phyloP scores from a whole-genome alignment of 2,113 vertebrate species.

The Pomatorhinus ruficollis region DNA sequence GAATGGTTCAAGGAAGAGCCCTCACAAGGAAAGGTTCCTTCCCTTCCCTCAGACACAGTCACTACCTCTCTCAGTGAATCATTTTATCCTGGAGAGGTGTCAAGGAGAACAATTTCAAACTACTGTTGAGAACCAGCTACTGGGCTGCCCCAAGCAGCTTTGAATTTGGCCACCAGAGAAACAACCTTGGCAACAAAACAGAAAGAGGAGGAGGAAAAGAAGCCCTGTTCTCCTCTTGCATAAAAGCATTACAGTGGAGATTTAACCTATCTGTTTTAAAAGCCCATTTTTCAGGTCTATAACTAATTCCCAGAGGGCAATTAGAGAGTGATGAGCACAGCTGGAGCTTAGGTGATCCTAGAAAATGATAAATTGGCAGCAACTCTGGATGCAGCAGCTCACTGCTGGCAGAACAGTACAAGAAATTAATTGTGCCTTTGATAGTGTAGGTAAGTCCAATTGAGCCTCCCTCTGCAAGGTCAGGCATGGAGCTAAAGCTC shows the following conservation, averaged over 20 bases:
- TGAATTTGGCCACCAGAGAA: conserved; percentile 34
- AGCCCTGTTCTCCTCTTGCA: neutral
- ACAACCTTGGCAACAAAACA: neutral
- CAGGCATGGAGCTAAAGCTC: neutral
- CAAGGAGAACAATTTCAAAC: conserved; percentile 29
- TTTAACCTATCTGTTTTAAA: neutral
- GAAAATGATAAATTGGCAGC: neutral
- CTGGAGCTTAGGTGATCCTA: neutral
- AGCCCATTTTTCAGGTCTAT: conserved; percentile 25
- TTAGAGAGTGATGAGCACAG: conserved; percentile 10
- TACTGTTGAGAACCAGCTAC: conserved; percentile 25
- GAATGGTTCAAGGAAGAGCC: neutral
- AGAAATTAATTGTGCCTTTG: conserved; percentile 18
- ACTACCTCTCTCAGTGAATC: conserved; percentile 10
- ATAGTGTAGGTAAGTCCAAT: neutral
- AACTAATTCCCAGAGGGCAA: conserved; percentile 28
- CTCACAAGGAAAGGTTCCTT: neutral
- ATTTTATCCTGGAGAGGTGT: conserved; percentile 31
- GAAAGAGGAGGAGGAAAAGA: neutral
- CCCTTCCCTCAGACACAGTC: neutral
- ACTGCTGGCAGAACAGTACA: neutral
- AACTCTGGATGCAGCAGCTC: neutral
- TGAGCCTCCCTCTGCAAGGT: neutral
- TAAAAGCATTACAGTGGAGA: neutral
- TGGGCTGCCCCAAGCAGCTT: conserved; percentile 19